These are phyloP conservation scores for Turdus rufiventris DNA, from an alignment of 2,113 vertebrate genomes.

Conservation along the genomic window DNA sequence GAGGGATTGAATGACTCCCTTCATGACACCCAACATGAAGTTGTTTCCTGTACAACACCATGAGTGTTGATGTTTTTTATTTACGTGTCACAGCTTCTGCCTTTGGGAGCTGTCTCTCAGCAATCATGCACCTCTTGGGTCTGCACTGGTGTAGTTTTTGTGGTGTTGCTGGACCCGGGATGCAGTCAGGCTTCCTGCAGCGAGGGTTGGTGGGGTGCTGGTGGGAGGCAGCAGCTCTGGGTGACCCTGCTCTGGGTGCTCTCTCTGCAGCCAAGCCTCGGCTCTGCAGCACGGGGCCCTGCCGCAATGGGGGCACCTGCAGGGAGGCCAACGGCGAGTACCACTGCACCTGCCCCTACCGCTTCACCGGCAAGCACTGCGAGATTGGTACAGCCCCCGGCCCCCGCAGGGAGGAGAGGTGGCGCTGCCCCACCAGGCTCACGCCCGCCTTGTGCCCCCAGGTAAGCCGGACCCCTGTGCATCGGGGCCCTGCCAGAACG, in stretches of 20 bases:
- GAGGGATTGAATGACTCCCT: not conserved
- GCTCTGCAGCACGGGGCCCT: constrained; percentile 86
- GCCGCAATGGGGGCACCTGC: constrained; percentile 93
- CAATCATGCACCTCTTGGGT: accelerated
- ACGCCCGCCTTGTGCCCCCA: constrained; percentile 44
- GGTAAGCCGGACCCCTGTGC: constrained; percentile 94
- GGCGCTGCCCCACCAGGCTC: not conserved
- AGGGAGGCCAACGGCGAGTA: constrained; percentile 84
- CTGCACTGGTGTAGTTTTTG: accelerated
- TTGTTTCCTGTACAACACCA: not conserved
- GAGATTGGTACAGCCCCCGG: constrained; percentile 83
- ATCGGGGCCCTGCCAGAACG: constrained; percentile 91
- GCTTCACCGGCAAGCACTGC: constrained; percentile 93
- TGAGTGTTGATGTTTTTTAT: not conserved
- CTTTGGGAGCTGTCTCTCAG: not conserved
- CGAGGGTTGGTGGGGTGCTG: accelerated
- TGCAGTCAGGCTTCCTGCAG: accelerated
- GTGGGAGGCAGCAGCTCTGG: accelerated
- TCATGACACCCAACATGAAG: not conserved
- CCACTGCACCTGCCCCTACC: constrained; percentile 90
- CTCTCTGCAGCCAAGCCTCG: constrained; percentile 84
- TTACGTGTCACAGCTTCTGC: not conserved
- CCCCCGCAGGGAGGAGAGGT: not conserved
- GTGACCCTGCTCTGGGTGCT: not conserved
- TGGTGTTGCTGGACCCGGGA: not conserved